Evolutionary conservation across 1,140 invertebrate species (phyloP).

Genomic region (Drosophila takahashii): DNA sequence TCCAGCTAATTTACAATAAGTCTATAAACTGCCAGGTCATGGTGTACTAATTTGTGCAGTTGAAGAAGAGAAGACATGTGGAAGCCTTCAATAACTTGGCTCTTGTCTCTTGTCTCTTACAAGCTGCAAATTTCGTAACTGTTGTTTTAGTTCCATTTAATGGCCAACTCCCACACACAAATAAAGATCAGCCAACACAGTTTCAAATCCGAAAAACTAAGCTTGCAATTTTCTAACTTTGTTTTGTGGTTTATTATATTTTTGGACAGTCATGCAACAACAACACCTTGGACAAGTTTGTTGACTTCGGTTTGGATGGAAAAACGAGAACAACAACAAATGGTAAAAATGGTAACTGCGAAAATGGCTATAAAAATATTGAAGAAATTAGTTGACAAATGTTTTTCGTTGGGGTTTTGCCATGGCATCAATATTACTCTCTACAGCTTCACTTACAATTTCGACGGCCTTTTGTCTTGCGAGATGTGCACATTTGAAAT

Average conservation of each 20-base stretch:
- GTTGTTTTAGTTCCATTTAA: conserved; percentile 55
- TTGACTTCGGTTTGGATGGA: conserved; percentile 57
- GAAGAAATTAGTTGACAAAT: conserved; percentile 76
- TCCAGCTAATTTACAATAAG: conserved; percentile 54
- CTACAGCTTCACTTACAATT: conserved; percentile 42
- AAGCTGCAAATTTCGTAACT: conserved; percentile 51
- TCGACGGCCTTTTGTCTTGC: conserved; percentile 55
- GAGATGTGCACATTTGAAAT: conserved; percentile 69
- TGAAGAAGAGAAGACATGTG: background rate
- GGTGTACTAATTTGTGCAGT: conserved; percentile 43
- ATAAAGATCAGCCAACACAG: conserved; percentile 33
- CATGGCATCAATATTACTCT: conserved; percentile 70
- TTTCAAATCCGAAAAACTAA: conserved; percentile 31
- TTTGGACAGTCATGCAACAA: conserved; percentile 64
- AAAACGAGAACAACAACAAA: conserved; percentile 56
- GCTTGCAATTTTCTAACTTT: conserved; percentile 69
- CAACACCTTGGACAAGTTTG: conserved; percentile 73
- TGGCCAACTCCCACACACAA: conserved; percentile 35
- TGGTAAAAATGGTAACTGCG: conserved; percentile 1
- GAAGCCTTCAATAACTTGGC: conserved; percentile 43
- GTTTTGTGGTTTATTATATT: conserved; percentile 46
- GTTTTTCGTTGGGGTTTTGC: conserved; percentile 29
- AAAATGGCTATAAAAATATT: conserved; percentile 50
- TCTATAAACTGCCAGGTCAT: conserved; percentile 49
- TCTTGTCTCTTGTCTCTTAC: conserved; percentile 14